Evolutionary conservation across 2,113 vertebrate species (phyloP).

Genomic region (Phalacrocorax brasilianus): DNA sequence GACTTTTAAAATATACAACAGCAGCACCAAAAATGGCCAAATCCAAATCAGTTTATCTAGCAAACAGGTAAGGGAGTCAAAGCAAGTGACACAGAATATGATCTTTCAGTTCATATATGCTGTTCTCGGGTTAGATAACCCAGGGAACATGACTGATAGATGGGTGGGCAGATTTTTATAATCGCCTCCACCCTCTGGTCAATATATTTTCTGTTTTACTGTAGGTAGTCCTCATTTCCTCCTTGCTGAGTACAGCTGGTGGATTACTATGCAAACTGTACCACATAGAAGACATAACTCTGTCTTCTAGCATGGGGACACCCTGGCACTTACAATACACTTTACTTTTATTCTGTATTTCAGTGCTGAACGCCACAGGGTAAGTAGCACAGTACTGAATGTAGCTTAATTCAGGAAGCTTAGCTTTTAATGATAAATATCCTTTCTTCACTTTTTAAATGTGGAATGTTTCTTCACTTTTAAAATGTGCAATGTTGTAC

Average conservation of each 20-base stretch:
- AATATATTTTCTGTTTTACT: background rate
- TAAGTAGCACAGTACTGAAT: constrained; percentile 23
- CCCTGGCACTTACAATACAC: background rate
- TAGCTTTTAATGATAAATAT: background rate
- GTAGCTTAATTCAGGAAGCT: background rate
- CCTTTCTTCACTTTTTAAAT: background rate
- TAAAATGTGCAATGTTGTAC: background rate
- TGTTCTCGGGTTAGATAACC: background rate
- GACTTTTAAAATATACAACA: background rate
- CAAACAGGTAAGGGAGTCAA: background rate
- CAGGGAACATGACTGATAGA: background rate
- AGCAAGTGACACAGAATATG: background rate
- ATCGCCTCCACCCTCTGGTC: background rate
- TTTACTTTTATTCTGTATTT: constrained; percentile 34
- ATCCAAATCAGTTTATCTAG: background rate
- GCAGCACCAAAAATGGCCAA: background rate
- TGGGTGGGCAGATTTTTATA: background rate
- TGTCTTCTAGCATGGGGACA: constrained; percentile 42
- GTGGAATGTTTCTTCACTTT: background rate
- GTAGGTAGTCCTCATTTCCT: background rate
- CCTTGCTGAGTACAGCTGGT: background rate
- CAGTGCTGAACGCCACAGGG: constrained; percentile 10
- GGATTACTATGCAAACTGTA: constrained; percentile 11
- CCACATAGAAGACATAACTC: background rate
- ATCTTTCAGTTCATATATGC: background rate